Evolutionary conservation across 2,113 vertebrate genomes (phyloP), one percentile per base, ranked within the genome.

Genomic region (Tetraodon nigroviridis): DNA sequence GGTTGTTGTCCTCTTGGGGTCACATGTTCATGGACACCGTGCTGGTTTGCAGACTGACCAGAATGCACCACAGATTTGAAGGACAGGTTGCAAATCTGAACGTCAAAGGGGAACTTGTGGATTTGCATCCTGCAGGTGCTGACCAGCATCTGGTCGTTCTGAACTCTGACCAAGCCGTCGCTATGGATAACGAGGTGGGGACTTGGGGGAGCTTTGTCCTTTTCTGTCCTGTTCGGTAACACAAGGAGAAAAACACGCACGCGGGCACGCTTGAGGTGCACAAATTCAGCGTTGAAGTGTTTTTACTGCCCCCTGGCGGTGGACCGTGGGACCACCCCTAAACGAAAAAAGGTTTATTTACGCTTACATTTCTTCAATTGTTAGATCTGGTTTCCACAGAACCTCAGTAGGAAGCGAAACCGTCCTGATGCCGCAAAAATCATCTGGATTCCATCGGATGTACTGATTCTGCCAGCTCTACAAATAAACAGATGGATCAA

Each of bases 51-150:
- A 14, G 12, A 6, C 82, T 84, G 21, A 86, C 86, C 37, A 0
- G 64, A 16, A 55, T 87, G 62, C 2, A 81, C 10, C 14, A 64
- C 37, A 3, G 87, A 86, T 29, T 66, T 80, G 57, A 89, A 69
- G 3, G 87, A 61, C 32, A 89, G 64, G 51, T n/a, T 78, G 76
- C 87, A 89, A 27, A 50, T 81, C 76, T 88, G 87, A 0, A 20
- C 51, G 58, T 89, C 86, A 0, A 89, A 87, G 40, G 87, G 87
- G 42, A 89, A 89, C 49, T 73, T 73, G 71, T 82, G 61, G 18
- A 89, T 55, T 0, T 73, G 58, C 81, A 89, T 83, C 59, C 42
- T 76, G 64, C 87, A 89, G 60, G 76, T 82, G 78, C 80, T 86
- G 45, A 80, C 48, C 42, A 87, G 1, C 21, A 83, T 69, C 61